Evolutionary conservation across 2,888 invertebrate genomes (phyloP), one percentile per base, ranked within the genome.

Genomic region (Rhopalosiphum nymphaeae): DNA sequence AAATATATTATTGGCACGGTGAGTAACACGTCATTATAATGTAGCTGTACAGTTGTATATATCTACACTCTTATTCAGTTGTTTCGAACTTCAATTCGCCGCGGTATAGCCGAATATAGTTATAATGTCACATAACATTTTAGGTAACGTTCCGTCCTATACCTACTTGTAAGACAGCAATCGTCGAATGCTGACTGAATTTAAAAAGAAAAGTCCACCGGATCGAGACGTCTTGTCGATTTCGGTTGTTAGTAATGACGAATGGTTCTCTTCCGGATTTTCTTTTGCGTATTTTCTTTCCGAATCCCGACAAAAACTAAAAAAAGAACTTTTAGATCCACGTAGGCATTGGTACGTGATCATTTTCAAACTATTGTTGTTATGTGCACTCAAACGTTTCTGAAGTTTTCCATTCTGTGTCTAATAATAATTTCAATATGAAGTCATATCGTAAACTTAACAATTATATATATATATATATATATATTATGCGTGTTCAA

Each of bases 321-420:
- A 49, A 78, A 91, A 49, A 25, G 2, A 26, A 36, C 13, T 26
- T 61, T n/a, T 42, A 36, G 36, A 29, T 78, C 36, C 78, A 5
- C 16, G 29, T 89, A 44, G 25, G 89, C 21, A 11, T 78, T 25
- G 9, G 78, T 49, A 90, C 90, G 90, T 67, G 67, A 90, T 90
- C 9, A n/a, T 49, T 67, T 67, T 67, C n/a, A 67, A 90, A 90
- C 49, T 90, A 49, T 36, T 67, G 67, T 67, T 49, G 90, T 90
- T 67, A 89, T n/a, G 26, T 29, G 42, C 25, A 89, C 13, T 21
- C 36, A 89, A 57, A 89, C n/a, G 16, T 61, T 61, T 53, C 25
- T 53, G 5, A 49, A 87, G 49, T 87, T 88, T 56, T 42, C 7
- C 29, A 16, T 89, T 29, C 44, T 57, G 44, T 44, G 36, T 78